Percentiles rank a stretch among this genome's conserved stretches.
Evolutionary conservation across 2,113 vertebrate genomes (phyloP).

Genomic region (Platichthys flesus): DNA sequence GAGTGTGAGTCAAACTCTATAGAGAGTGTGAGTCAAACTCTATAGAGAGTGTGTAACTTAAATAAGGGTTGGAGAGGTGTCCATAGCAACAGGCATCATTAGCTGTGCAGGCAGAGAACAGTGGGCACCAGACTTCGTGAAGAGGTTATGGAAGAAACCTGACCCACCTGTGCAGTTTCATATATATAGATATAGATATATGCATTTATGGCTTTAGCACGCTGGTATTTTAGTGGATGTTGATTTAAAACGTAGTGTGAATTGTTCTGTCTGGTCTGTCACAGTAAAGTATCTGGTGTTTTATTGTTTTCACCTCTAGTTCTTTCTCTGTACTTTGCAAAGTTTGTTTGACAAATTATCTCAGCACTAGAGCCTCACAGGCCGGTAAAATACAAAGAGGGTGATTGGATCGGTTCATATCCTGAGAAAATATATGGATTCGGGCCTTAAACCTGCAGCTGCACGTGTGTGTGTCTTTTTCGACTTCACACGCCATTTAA

Average conservation of each 20-base stretch:
- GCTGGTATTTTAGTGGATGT: neutral
- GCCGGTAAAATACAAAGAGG: slow-evolving; percentile 1
- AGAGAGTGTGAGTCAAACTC: neutral
- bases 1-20: neutral
- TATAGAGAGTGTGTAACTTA: neutral
- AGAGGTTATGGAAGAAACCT: slow-evolving; percentile 4
- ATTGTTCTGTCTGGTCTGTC: neutral
- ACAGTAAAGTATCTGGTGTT: neutral
- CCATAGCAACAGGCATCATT: slow-evolving; percentile 49
- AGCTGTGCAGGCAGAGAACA: slow-evolving; percentile 5
- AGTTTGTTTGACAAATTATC: slow-evolving; percentile 23
- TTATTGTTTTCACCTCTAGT: neutral
- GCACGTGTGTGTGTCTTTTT: neutral
- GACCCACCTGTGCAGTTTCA: neutral
- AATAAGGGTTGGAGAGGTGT: slow-evolving; percentile 41
- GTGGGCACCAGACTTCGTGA: neutral
- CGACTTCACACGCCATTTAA: slow-evolving; percentile 7
- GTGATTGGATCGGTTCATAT: neutral
- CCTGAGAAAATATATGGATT: neutral
- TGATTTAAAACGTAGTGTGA: neutral
- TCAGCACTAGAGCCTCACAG: neutral
- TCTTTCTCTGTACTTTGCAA: neutral
- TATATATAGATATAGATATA: neutral
- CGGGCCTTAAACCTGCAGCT: neutral
- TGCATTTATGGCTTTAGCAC: neutral